Evolutionary conservation across 2,113 vertebrate species (phyloP).

Genomic region (Phylloscopus trochilus): DNA sequence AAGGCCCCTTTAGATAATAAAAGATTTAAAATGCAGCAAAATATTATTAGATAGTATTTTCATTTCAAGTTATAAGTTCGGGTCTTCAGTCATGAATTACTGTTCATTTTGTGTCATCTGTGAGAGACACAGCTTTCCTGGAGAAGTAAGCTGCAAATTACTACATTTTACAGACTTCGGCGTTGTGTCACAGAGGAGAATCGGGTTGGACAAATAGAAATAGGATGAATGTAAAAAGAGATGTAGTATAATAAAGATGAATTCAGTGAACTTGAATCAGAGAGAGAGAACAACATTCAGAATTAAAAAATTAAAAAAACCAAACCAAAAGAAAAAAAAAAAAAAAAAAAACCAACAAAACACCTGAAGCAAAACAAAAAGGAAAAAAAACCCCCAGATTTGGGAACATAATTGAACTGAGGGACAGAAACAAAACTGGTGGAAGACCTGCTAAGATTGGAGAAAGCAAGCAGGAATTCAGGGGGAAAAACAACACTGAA

Average conservation of each 20-base stretch:
- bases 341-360: too few species aligned
- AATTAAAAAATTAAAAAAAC: background rate
- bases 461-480: background rate
- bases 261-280: background rate
- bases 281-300: background rate
- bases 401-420: background rate
- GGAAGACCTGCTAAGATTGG: background rate
- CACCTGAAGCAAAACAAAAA: background rate
- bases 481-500: background rate
- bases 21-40: background rate
- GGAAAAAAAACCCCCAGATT: fast-evolving
- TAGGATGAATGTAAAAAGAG: background rate
- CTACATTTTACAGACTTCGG: background rate
- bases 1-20: background rate
- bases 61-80: background rate
- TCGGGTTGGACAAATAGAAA: background rate
- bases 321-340: background rate
- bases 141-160: background rate
- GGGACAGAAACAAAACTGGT: background rate
- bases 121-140: background rate
- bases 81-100: background rate
- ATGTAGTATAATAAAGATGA: background rate
- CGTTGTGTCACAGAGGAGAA: background rate
- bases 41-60: background rate
- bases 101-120: background rate